Evolutionary conservation across 2,888 invertebrate genomes (phyloP), one percentile per base, ranked within the genome.

Genomic region (Oligia strigilis): DNA sequence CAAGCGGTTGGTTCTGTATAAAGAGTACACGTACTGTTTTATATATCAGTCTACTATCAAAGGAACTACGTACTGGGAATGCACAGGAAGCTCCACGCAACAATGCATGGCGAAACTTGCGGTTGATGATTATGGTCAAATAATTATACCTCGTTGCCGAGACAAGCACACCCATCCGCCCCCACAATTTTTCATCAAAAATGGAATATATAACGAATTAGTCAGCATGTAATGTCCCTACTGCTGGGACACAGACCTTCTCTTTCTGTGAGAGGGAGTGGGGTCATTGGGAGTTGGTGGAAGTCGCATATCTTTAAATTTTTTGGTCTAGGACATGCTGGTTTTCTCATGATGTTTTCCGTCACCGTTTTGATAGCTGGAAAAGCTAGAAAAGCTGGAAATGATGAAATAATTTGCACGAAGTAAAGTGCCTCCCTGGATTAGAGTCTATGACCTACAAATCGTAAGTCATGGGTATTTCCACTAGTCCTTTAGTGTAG

Each of bases 1-100:
- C 2, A 77, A 46, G 4, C 36, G 6, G 13, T 11, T 82, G 17
- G 19, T 81, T 46, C 19, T 77, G 0, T 55, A 74, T 40, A 65
- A 71, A 17, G 60, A 58, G 0, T 72, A 77, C 40, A 71, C 71
- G 2, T 82, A 52, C 46, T 64, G 64, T 4, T 78, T 23, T 64
- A 29, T 55, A n/a, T 23, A 71, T 49, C 14, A 23, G 19, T 76
- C 65, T 3, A 1, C 23, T 5, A 78, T 9, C 4, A 71, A 43
- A 60, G 40, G 58, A 17, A 78, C 65, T 60, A 49, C 40, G 0
- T n/a, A 40, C 19, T 72, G 65, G 58, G 11, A 66, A 40, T 79
- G 79, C 23, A 8, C 58, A 36, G 46, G 49, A 11, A 49, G 66
- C 9, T 29, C 19, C 0, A 4, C 43, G 8, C 11, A 43, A 2